Conservation (phyloP, 2,888 invertebrate genomes). For the Dicyrtoma fusca region DNA sequence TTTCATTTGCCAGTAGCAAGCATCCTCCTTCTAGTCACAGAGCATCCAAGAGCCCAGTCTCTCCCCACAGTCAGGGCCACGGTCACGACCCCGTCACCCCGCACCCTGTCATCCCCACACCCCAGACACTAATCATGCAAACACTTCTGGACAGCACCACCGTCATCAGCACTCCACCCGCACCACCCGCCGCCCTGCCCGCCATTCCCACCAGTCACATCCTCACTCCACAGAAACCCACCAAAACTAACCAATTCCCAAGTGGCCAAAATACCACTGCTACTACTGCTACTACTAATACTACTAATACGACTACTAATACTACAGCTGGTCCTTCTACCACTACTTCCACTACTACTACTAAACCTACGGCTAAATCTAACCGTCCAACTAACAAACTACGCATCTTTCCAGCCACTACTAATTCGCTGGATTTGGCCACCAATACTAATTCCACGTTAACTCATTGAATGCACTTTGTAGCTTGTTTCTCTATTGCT, state of each 20-base stretch:
- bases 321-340: not conserved
- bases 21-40: not conserved
- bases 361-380: not conserved
- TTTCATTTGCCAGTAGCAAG: not conserved
- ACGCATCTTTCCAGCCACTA: no score
- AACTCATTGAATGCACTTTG: no score
- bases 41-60: not conserved
- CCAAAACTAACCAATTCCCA: not conserved
- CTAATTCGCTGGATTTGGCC: no score
- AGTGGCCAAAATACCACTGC: constrained; percentile 3
- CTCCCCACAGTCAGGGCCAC: not conserved
- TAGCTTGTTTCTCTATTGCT: no score
- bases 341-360: not conserved
- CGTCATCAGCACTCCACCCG: constrained; percentile 4
- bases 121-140: constrained; percentile 9
- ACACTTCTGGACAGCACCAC: not conserved
- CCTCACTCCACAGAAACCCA: not conserved
- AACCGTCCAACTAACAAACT: not conserved
- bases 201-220: not conserved
- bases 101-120: constrained; percentile 22
- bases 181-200: not conserved
- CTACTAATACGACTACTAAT: not conserved
- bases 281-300: not conserved
- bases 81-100: not conserved
- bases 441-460: no score